These are phyloP conservation scores for Myripristis jacobus DNA, from an alignment of 2,797 vertebrate genomes.

Conservation along the genomic window DNA sequence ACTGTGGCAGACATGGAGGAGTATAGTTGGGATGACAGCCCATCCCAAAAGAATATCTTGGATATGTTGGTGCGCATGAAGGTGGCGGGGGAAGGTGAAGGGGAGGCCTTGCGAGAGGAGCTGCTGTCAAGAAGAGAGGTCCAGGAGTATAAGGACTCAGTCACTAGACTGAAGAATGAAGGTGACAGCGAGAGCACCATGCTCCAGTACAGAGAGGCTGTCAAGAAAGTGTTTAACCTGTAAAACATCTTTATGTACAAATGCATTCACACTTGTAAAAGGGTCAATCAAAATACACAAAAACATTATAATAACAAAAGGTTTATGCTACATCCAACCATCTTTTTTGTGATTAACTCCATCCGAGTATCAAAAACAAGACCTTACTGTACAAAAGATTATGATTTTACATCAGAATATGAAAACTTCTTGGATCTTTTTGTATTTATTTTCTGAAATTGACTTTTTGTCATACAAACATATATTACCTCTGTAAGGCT, in stretches of 20 bases:
- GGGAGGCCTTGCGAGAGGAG: conserved; percentile 75
- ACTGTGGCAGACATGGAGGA: conserved; percentile 92
- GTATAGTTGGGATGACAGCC: conserved; percentile 92
- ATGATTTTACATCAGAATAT: conserved; percentile 13
- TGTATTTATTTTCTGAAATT: conserved; percentile 58
- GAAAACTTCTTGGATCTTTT: conserved; percentile 13
- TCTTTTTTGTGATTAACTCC: neutral
- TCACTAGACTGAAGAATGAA: conserved; percentile 89
- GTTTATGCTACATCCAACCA: neutral
- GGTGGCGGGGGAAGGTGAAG: conserved; percentile 67
- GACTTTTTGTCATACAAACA: conserved; percentile 20
- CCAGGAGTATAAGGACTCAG: conserved; percentile 86
- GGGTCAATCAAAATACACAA: neutral
- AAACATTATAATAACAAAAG: neutral
- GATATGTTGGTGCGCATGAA: conserved; percentile 83
- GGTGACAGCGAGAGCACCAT: conserved; percentile 86
- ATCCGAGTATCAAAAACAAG: neutral
- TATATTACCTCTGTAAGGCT: neutral
- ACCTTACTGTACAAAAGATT: neutral
- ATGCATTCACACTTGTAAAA: conserved; percentile 5
- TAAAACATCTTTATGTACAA: conserved; percentile 31
- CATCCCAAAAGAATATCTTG: conserved; percentile 88
- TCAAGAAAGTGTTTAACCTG: conserved; percentile 87
- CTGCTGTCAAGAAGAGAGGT: conserved; percentile 85
- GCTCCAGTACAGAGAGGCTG: conserved; percentile 90